Base-by-base conservation (phyloP, 2,797 vertebrate species). In the Arnoldichthys spilopterus region DNA sequence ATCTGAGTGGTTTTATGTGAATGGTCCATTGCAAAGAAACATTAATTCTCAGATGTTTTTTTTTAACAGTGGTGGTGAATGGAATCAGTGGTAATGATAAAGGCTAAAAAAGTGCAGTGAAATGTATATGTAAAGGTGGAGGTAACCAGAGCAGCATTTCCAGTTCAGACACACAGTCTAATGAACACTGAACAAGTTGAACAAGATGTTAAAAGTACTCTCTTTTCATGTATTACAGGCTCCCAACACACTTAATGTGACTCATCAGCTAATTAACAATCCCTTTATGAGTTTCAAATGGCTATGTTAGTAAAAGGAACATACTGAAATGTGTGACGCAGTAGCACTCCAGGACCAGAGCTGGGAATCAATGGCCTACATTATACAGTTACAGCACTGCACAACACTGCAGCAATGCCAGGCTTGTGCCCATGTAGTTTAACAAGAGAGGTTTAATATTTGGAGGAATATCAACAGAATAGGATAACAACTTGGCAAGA, bases 401-500 rank as follows among this genome's bases (percentile, higher is more conserved):
- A 5, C 16, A 16, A 20, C 7, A 13, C 28, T 32, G 58, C 58
- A 56, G 9, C 0, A 13, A n/a, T 37, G 62, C 62, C 62, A 64
- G 62, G 2, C 62, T 64, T 4, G 1, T 64, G 32, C 15, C 22
- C 8, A 12, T 16, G 58, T 40, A 12, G 20, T 22, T 45, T n/a
- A n/a, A 61, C 13, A 8, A 30, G 6, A 12, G 22, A 28, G 20
- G 58, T 18, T 61, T 61, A 6, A 18, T 61, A 61, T 30, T 32
- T 61, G 15, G 58, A 61, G 32, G 58, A 30, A 16, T 61, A 30
- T 6, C 6, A 26, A 26, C 22, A 5, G 6, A 32, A 30, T 64
- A 1, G n/a, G 61, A 64, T 18, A n/a, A 64, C n/a, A n/a, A 34
- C 34, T 22, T n/a, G 74, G 72, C 77, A 86, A 84, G 26, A 82